Evolutionary conservation across 1,140 invertebrate genomes (phyloP).

Genomic region (Neuroterus valhalla): DNA sequence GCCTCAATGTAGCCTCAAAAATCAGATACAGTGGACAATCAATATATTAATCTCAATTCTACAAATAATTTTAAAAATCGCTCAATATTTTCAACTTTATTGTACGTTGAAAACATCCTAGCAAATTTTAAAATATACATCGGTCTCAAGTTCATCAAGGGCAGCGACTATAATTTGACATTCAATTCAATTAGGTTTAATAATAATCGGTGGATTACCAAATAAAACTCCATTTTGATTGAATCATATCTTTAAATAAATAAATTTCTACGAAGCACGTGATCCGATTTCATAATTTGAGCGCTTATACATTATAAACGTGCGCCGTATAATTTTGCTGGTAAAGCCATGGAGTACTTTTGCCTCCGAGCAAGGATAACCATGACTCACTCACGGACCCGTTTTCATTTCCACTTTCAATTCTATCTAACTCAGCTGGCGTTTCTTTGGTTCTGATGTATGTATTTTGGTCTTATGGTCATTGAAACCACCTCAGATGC

Average conservation of each 20-base stretch:
- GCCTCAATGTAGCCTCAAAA: too few species aligned
- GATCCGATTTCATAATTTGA: conserved; percentile 18
- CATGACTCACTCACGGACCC: conserved; percentile 16
- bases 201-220: not conserved
- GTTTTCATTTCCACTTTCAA: conserved; percentile 30
- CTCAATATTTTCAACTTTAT: too few species aligned
- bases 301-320: not conserved
- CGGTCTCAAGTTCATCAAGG: too few species aligned
- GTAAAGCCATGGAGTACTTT: not conserved
- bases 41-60: too few species aligned
- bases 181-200: not conserved
- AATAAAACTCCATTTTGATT: not conserved
- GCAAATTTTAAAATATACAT: too few species aligned
- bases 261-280: conserved; percentile 24
- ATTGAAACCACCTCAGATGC: not conserved
- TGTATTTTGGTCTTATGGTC: conserved; percentile 11
- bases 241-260: not conserved
- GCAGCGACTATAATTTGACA: too few species aligned
- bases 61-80: too few species aligned
- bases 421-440: conserved; percentile 13
- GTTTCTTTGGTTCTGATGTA: conserved; percentile 13
- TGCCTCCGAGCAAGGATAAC: conserved; percentile 3
- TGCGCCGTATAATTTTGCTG: not conserved
- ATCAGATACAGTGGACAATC: too few species aligned
- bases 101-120: too few species aligned